Evolutionary conservation across 2,797 vertebrate species (phyloP), one percentile per base, ranked within the genome.

Genomic region (Simalia tracyae): DNA sequence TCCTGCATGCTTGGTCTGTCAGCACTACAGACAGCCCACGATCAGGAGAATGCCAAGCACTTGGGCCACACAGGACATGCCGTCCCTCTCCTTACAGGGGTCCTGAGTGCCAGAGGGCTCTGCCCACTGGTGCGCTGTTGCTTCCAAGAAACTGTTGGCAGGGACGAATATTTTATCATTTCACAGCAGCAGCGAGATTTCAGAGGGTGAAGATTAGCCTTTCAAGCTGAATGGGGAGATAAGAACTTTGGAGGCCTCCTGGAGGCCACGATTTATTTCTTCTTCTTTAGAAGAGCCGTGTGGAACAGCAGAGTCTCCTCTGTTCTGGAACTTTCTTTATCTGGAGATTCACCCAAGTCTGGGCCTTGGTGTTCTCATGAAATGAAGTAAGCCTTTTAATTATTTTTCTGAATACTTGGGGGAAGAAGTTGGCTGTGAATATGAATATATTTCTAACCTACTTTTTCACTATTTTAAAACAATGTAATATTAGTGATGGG

Each of bases 41-140:
- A 59, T 68, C 0, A 0, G 0, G 81, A 64, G 92, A 95, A 94
- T 93, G 92, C 76, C 4, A 42, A 56, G 93, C 90, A 57, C 60
- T 84, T 36, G 5, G 72, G 26, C 26, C 1, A 14, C 56, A 50
- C 0, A 5, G 91, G 84, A 89, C 92, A n/a, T 1, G 7, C 15
- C 0, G 64, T 81, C 84, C 87, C 46, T 28, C 56, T 63, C 64
- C 90, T 72, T 15, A 12, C 56, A 14, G 56, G 54, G 68, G 66
- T n/a, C 81, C 15, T 2, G 17, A 31, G 42, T 2, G 56, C 63
- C 66, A 6, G 0, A 1, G 22, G 1, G 10, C 6, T 0, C 26
- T 92, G 91, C 92, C n/a, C 91, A 85, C 46, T 0, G 28, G 31
- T 31, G 26, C 59, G 24, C 86, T 57, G 64, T 86, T 0, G 6